phyloP scores from a whole-genome alignment of 35 echinoderm and acorn worm genomes.

The Apostichopus japonicus region DNA sequence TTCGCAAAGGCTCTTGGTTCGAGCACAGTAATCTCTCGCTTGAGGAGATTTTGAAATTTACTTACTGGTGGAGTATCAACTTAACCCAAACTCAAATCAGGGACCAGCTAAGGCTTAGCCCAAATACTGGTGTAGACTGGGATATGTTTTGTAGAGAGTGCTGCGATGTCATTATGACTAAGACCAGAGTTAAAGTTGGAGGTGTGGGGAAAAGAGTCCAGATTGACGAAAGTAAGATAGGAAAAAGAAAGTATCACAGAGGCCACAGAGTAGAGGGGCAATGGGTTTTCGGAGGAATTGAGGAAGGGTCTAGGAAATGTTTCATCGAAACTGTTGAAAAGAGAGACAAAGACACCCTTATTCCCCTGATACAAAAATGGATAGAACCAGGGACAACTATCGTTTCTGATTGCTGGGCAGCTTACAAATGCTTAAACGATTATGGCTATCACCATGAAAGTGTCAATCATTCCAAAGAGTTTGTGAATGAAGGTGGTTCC shows the following conservation, averaged over 20 bases:
- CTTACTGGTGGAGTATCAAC: constrained; percentile 19
- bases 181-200: background rate
- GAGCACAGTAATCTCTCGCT: constrained; percentile 21
- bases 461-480: constrained; percentile 38
- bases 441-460: constrained; percentile 29
- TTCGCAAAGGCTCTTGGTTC: background rate
- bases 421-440: background rate
- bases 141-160: constrained; percentile 46
- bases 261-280: constrained; percentile 38
- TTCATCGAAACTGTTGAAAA: constrained; percentile 49
- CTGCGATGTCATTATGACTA: background rate
- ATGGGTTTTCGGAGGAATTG: constrained; percentile 52
- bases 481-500: background rate
- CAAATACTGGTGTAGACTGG: constrained; percentile 26
- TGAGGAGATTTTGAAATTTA: constrained; percentile 29
- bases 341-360: background rate
- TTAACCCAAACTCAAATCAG: constrained; percentile 23
- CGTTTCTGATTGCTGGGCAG: constrained; percentile 45
- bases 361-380: constrained; percentile 45
- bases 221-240: constrained; percentile 45
- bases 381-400: constrained; percentile 16
- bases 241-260: too few species aligned
- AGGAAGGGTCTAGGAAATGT: constrained; percentile 26
- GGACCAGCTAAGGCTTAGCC: background rate
- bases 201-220: background rate